Evolutionary conservation across 2,888 invertebrate genomes (phyloP).

Genomic region (Actias luna): DNA sequence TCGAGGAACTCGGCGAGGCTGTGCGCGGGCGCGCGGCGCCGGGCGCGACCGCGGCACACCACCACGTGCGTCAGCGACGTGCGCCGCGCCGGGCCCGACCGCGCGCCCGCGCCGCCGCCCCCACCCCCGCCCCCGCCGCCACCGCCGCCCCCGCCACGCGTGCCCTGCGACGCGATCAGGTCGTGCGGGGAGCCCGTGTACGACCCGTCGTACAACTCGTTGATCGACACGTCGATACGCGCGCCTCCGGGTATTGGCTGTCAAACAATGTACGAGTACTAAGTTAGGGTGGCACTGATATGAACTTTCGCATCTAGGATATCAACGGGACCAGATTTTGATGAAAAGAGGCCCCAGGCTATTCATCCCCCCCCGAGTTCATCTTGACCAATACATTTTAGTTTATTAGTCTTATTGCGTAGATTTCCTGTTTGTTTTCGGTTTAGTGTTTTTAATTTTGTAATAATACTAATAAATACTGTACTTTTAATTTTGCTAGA

Average conservation of each 20-base stretch:
- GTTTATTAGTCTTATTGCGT: too few relatives aligned
- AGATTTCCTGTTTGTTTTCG: too few relatives aligned
- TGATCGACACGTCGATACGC: slow-evolving; percentile 96
- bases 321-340: too few relatives aligned
- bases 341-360: too few relatives aligned
- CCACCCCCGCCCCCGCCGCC: slow-evolving; percentile 86
- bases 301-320: too few relatives aligned
- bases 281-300: too few relatives aligned
- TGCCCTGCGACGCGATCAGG: slow-evolving; percentile 89
- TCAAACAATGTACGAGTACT: neutral
- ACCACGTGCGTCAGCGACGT: slow-evolving; percentile 90
- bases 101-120: slow-evolving; percentile 87
- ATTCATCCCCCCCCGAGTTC: too few relatives aligned
- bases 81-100: slow-evolving; percentile 88
- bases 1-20: slow-evolving; percentile 95
- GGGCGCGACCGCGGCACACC: slow-evolving; percentile 85
- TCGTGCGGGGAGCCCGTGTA: slow-evolving; percentile 97
- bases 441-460: too few relatives aligned
- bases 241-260: slow-evolving; percentile 90
- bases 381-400: too few relatives aligned
- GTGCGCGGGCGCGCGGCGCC: slow-evolving; percentile 83
- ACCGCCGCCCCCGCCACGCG: slow-evolving; percentile 85
- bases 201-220: slow-evolving; percentile 96
- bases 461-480: too few relatives aligned
- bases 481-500: too few relatives aligned